Evolutionary conservation across 2,888 invertebrate genomes (phyloP).

Genomic region (Melikaiella ostensackeni): DNA sequence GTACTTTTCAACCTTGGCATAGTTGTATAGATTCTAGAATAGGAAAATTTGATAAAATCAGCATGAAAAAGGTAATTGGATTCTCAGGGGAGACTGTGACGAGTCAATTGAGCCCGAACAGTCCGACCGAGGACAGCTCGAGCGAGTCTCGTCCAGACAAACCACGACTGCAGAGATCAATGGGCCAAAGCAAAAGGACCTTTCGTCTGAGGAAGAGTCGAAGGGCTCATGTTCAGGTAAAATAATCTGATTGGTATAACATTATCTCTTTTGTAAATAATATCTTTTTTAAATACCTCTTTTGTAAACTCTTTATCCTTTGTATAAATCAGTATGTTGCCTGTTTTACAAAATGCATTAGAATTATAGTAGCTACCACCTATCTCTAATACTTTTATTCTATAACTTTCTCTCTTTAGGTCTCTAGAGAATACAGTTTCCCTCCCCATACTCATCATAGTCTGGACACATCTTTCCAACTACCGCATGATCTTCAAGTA

Average conservation of each 20-base stretch:
- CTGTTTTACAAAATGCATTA: not conserved
- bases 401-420: conserved; percentile 13
- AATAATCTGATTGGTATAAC: not conserved
- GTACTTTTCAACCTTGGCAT: conserved; percentile 19
- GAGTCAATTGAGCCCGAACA: conserved; percentile 86
- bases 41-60: not conserved
- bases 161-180: conserved; percentile 91
- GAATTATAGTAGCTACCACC: not conserved
- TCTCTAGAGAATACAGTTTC: conserved; percentile 34
- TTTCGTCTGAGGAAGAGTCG: conserved; percentile 91
- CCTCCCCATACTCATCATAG: conserved; percentile 33
- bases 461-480: conserved; percentile 24
- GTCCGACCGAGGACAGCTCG: conserved; percentile 84
- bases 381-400: conserved; percentile 7
- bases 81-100: conserved; percentile 85
- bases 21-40: not conserved
- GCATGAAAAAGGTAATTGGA: conserved; percentile 21
- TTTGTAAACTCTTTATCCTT: not conserved
- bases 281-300: not conserved
- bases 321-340: not conserved
- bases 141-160: conserved; percentile 80
- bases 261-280: not conserved
- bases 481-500: conserved; percentile 30
- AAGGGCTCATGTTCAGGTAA: conserved; percentile 85
- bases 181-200: conserved; percentile 96